Evolutionary conservation across 2,888 invertebrate species (phyloP).

Genomic region (Melanchra persicariae): DNA sequence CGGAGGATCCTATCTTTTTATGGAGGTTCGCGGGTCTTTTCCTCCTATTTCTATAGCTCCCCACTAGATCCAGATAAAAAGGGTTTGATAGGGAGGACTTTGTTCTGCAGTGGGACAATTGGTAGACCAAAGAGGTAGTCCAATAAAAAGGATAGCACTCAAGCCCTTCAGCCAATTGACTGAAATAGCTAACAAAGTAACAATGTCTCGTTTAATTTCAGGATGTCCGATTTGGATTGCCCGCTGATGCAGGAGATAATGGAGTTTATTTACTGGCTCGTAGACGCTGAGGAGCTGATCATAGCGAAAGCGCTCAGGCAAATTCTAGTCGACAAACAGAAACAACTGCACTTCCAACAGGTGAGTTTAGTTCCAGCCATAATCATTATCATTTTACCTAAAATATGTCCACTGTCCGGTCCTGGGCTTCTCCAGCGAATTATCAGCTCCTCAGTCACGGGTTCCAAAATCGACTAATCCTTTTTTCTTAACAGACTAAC

Average conservation of each 20-base stretch:
- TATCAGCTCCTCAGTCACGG: too few species aligned
- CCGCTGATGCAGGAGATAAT: constrained; percentile 95
- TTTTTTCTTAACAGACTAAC: constrained; percentile 74
- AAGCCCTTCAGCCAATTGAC: background rate
- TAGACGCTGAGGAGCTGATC: constrained; percentile 97
- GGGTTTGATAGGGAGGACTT: background rate
- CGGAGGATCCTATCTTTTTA: too few species aligned
- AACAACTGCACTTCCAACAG: constrained; percentile 90
- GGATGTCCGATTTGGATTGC: constrained; percentile 96
- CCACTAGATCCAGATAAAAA: background rate
- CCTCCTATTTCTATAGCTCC: too few species aligned
- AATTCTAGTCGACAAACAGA: constrained; percentile 97
- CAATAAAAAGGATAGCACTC: background rate
- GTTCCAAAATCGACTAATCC: too few species aligned
- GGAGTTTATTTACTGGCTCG: constrained; percentile 98
- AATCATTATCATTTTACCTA: too few species aligned
- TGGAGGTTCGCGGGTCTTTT: too few species aligned
- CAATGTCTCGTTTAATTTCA: constrained; percentile 75
- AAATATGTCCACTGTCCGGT: too few species aligned
- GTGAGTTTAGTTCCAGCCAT: constrained; percentile 67
- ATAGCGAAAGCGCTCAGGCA: constrained; percentile 97
- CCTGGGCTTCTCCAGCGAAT: too few species aligned
- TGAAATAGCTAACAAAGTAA: too few species aligned
- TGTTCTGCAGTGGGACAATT: background rate
- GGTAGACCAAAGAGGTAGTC: background rate